phyloP scores from a whole-genome alignment of 2,113 vertebrate species.

The Porphyrio hochstetteri region DNA sequence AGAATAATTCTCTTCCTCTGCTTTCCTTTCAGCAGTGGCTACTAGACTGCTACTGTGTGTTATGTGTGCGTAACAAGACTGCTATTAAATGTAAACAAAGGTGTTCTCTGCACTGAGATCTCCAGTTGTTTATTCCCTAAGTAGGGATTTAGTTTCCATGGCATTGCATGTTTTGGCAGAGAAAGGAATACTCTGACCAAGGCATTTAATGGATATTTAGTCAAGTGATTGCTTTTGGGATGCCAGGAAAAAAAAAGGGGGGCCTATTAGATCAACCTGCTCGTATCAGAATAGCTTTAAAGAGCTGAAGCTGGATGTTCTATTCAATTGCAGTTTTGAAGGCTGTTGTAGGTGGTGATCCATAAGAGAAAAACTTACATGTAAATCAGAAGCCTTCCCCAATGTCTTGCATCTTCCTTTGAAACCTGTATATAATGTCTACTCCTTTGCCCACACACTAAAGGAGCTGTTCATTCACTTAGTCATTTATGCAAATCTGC shows the following conservation, averaged over 20 bases:
- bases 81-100: background rate
- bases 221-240: background rate
- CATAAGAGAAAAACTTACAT: background rate
- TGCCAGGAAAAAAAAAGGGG: background rate
- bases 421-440: background rate
- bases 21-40: background rate
- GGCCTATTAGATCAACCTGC: background rate
- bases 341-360: background rate
- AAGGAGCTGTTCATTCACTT: constrained; percentile 55
- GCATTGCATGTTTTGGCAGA: constrained; percentile 13
- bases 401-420: constrained; percentile 19
- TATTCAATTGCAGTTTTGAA: background rate
- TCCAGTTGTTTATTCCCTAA: constrained; percentile 12
- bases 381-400: background rate
- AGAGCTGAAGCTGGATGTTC: background rate
- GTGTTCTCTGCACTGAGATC: background rate
- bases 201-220: background rate
- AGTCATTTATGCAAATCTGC: constrained; percentile 61
- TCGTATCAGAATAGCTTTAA: background rate
- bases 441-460: constrained; percentile 27
- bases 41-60: background rate
- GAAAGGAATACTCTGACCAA: constrained; percentile 3
- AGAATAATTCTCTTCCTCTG: background rate
- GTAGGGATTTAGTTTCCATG: constrained; percentile 9
- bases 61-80: background rate